Conservation (phyloP, 1,140 invertebrate genomes). For the Aphelenchoides besseyi region DNA sequence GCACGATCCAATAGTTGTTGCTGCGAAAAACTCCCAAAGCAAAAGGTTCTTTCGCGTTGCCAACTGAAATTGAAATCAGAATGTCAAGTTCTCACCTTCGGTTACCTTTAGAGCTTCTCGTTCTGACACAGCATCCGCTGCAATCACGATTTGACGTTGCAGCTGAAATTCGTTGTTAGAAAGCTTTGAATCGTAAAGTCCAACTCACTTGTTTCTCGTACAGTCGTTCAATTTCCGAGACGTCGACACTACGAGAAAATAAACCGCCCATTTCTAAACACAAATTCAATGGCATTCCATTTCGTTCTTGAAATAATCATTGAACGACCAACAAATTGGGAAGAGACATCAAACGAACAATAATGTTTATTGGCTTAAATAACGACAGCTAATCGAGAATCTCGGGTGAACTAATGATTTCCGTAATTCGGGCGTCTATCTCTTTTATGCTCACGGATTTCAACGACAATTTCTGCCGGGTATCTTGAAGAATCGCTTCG, state of each 20-base stretch:
- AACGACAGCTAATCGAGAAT: constrained; percentile 10
- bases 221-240: background rate
- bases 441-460: constrained; percentile 14
- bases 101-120: background rate
- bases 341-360: too few relatives aligned
- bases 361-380: too few relatives aligned
- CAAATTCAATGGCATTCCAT: background rate
- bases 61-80: constrained; percentile 9
- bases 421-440: constrained; percentile 20
- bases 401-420: constrained; percentile 14
- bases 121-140: background rate
- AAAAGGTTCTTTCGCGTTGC: constrained; percentile 13
- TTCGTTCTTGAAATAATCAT: too few relatives aligned
- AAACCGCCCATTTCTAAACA: background rate
- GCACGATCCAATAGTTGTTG: background rate
- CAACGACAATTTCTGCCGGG: background rate
- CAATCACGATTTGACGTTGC: constrained; percentile 4
- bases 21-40: constrained; percentile 13
- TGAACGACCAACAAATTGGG: too few relatives aligned
- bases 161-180: constrained; percentile 5
- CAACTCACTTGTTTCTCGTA: constrained; percentile 7
- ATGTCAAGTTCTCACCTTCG: background rate
- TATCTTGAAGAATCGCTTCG: constrained; percentile 8
- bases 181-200: background rate
- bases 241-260: background rate